Percentiles rank a stretch among this genome's conserved stretches.
These are phyloP conservation scores for Chinchilla lanigera DNA, from an alignment of 2,113 vertebrate genomes.

Conservation along the genomic window DNA sequence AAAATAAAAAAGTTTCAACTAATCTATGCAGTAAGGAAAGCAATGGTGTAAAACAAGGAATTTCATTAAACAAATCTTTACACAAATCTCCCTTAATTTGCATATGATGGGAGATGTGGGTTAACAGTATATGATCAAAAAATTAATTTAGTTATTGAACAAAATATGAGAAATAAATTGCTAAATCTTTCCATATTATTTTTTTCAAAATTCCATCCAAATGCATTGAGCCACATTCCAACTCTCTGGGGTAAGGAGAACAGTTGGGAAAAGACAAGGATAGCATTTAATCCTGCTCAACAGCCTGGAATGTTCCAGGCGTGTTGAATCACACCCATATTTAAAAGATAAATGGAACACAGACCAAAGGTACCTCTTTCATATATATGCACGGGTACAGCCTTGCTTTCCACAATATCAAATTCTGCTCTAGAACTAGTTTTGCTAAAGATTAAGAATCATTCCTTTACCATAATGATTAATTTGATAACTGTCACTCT, in stretches of 20 bases:
- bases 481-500: not conserved
- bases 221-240: not conserved
- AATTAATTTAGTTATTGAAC: not conserved
- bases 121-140: not conserved
- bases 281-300: accelerated
- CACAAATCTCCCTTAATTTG: not conserved
- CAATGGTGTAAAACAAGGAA: not conserved
- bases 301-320: accelerated
- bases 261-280: not conserved
- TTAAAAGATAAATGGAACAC: not conserved
- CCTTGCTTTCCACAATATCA: not conserved
- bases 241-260: not conserved
- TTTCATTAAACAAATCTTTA: not conserved
- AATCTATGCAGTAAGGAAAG: not conserved
- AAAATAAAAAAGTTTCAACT: not conserved
- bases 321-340: not conserved
- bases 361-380: not conserved
- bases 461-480: not conserved
- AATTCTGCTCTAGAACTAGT: not conserved
- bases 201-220: not conserved
- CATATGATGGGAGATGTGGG: not conserved
- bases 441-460: not conserved
- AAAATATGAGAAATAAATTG: not conserved
- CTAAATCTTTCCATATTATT: not conserved
- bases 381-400: not conserved